phyloP scores from a whole-genome alignment of 1,140 invertebrate species.

The Fopius arisanus region DNA sequence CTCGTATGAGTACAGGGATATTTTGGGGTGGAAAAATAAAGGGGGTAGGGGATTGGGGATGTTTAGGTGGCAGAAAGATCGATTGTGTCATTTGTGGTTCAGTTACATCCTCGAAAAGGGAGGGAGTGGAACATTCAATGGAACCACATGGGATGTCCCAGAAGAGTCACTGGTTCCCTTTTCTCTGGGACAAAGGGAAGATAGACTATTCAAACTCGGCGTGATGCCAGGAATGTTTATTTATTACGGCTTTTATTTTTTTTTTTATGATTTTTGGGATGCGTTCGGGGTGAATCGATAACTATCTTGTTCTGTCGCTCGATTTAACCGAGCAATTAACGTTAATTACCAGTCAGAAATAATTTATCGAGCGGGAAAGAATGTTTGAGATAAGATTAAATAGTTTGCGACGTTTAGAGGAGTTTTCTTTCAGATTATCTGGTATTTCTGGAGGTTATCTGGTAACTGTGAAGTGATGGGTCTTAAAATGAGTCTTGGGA shows the following conservation, averaged over 20 bases:
- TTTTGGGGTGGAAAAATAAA: not conserved
- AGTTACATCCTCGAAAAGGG: not conserved
- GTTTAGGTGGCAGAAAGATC: not conserved
- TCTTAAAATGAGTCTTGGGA: no score
- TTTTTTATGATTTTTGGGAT: not conserved
- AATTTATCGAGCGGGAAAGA: not conserved
- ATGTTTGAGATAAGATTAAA: not conserved
- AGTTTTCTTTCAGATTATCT: not conserved
- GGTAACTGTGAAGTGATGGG: not conserved
- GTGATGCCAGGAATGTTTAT: not conserved
- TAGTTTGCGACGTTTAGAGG: not conserved
- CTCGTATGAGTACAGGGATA: not conserved
- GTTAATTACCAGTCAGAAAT: not conserved
- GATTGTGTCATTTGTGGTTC: constrained; percentile 17
- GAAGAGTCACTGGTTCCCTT: not conserved
- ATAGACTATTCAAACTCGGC: not conserved
- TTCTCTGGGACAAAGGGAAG: not conserved
- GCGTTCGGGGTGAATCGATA: not conserved
- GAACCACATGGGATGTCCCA: not conserved
- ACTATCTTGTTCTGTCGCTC: constrained; percentile 4
- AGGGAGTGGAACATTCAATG: not conserved
- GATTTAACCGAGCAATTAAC: constrained; percentile 9
- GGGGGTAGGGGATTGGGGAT: not conserved
- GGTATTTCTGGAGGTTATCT: not conserved
- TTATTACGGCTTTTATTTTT: not conserved